Evolutionary conservation across 37 sponge, comb jelly and placozoan genomes (phyloP).

Genomic region (Agelas oroides): DNA sequence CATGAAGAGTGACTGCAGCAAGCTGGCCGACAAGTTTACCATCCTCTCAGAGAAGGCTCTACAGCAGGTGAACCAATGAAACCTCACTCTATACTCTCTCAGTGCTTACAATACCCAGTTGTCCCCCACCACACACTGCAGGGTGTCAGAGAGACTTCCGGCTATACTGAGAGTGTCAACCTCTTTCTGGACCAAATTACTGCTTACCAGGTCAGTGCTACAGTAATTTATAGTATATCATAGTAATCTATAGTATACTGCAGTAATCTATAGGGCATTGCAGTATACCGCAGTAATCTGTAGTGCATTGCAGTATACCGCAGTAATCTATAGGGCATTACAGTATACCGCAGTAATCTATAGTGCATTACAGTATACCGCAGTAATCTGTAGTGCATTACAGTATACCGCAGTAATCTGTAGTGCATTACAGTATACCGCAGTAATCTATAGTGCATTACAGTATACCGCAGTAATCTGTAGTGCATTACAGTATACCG

Average conservation of each 20-base stretch:
- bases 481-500: no score
- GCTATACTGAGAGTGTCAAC: slow-evolving; percentile 60
- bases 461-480: background rate
- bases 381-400: background rate
- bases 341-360: background rate
- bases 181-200: slow-evolving; percentile 66
- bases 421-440: background rate
- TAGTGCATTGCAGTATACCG: no score
- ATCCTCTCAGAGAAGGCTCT: slow-evolving; percentile 42
- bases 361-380: no score
- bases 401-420: no score
- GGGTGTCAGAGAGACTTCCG: slow-evolving; percentile 28
- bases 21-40: slow-evolving; percentile 19
- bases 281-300: background rate
- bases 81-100: background rate
- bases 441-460: no score
- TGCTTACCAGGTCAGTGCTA: slow-evolving; percentile 65
- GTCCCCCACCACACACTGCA: no score
- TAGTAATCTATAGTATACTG: background rate
- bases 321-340: no score
- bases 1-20: slow-evolving; percentile 48
- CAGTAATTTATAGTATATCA: no score
- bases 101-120: background rate
- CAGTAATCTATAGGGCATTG: no score
- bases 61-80: background rate